A percentile compares a stretch with the other conserved stretches of the same genome.
phyloP scores from a whole-genome alignment of 2,797 vertebrate species.

The Avahi laniger region DNA sequence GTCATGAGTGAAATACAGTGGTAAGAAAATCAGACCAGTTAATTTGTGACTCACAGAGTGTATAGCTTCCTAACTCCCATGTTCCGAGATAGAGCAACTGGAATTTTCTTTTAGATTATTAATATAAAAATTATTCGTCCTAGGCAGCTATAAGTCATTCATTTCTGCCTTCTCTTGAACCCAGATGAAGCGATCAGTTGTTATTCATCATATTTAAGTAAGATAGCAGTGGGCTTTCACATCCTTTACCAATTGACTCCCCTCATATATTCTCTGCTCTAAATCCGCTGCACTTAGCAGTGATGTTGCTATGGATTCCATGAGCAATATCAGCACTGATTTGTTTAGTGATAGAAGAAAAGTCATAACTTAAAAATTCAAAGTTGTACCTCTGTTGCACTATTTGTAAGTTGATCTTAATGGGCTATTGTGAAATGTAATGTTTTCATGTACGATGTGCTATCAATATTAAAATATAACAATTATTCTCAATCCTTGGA shows the following conservation, averaged over 20 bases:
- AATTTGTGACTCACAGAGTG: neutral
- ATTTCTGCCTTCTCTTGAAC: neutral
- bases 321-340: neutral
- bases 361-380: neutral
- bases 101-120: neutral
- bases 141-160: neutral
- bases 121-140: neutral
- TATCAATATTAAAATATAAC: neutral
- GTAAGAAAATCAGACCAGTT: neutral
- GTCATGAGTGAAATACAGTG: neutral
- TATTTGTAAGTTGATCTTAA: neutral
- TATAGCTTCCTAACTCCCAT: neutral
- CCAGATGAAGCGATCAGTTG: neutral
- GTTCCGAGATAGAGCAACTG: neutral
- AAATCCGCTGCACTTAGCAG: neutral
- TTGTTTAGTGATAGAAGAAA: neutral
- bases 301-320: neutral
- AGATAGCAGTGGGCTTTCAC: neutral
- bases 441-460: neutral
- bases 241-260: neutral
- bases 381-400: neutral
- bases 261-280: neutral
- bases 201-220: neutral
- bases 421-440: neutral
- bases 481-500: neutral